Percentiles rank a stretch among this genome's conserved stretches.
Evolutionary conservation across 2,797 vertebrate species (phyloP).

Genomic region (Potorous gilbertii): DNA sequence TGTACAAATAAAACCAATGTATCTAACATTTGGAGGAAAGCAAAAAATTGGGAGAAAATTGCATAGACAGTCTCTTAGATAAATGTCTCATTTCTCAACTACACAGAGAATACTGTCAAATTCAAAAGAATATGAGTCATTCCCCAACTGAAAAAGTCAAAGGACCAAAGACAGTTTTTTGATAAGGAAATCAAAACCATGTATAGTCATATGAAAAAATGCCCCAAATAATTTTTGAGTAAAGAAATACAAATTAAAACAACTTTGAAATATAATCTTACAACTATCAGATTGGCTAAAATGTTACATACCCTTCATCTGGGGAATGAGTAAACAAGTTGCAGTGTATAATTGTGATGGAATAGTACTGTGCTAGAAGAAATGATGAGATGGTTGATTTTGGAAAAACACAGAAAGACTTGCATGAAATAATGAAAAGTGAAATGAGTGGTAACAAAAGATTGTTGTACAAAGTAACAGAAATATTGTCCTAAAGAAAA

Average conservation of each 20-base stretch:
- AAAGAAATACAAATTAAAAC: too few relatives aligned
- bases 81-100: not conserved
- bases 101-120: not conserved
- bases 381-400: not conserved
- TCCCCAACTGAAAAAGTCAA: not conserved
- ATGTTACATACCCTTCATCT: too few relatives aligned
- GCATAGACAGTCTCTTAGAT: not conserved
- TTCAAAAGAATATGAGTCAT: not conserved
- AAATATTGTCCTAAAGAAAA: not conserved
- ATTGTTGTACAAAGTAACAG: not conserved
- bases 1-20: not conserved
- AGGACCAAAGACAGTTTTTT: not conserved
- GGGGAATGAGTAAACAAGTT: too few relatives aligned
- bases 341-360: not conserved
- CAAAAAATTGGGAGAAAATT: not conserved
- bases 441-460: not conserved
- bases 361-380: not conserved
- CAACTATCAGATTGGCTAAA: too few relatives aligned
- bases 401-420: not conserved
- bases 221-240: too few relatives aligned
- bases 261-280: too few relatives aligned
- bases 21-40: not conserved
- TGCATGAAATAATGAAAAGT: not conserved
- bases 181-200: not conserved
- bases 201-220: not conserved